These are phyloP conservation scores for Pedionomus torquatus DNA, from an alignment of 2,113 vertebrate genomes.

Conservation along the genomic window DNA sequence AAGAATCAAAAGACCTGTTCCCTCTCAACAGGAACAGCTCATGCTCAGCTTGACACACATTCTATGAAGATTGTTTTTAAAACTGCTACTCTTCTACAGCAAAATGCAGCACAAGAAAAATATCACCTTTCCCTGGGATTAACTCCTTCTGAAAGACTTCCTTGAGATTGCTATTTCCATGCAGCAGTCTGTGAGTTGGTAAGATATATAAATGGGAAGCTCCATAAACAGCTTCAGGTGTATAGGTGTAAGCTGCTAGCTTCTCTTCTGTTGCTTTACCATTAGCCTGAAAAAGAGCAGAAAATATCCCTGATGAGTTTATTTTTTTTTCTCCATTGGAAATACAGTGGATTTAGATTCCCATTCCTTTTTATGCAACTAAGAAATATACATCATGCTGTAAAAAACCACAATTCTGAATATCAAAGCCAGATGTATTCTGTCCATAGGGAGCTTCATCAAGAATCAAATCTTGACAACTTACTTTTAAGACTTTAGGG, in stretches of 20 bases:
- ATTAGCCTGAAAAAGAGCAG: constrained; percentile 77
- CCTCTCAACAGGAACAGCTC: neutral
- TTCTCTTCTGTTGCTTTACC: constrained; percentile 84
- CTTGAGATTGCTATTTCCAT: constrained; percentile 81
- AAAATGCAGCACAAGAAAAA: neutral
- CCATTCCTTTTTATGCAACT: neutral
- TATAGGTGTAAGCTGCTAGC: constrained; percentile 86
- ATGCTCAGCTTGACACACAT: neutral
- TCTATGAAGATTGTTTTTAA: neutral
- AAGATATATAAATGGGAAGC: constrained; percentile 87
- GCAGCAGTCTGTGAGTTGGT: constrained; percentile 86
- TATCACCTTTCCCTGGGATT: constrained; percentile 80
- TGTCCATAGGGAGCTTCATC: neutral
- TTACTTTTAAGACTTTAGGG: neutral
- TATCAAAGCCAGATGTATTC: neutral
- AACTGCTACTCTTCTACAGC: neutral
- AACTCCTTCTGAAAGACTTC: constrained; percentile 74
- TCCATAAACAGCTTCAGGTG: constrained; percentile 89
- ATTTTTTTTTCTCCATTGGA: neutral
- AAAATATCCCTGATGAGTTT: neutral
- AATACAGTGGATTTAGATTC: neutral
- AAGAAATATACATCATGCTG: neutral
- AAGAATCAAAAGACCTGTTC: neutral
- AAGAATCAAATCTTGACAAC: neutral
- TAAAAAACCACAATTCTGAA: neutral